Conservation (phyloP, 2,797 vertebrate genomes). For the Myripristis jacobus region DNA sequence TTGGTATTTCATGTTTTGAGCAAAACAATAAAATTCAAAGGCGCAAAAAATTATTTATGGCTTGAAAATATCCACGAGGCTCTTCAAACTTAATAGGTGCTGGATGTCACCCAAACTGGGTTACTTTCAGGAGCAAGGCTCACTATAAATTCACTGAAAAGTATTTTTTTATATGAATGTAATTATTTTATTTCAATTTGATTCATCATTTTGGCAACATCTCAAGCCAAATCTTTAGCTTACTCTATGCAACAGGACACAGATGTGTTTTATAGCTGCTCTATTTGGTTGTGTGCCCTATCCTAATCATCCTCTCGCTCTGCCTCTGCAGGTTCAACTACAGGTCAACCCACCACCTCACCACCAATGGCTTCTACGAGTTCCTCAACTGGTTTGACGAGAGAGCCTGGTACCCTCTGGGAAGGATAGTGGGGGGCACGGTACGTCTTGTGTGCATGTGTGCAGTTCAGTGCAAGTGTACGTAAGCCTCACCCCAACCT, state of each 20-base stretch:
- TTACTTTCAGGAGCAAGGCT: background rate
- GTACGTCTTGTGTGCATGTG: slow-evolving; percentile 77
- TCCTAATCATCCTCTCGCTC: slow-evolving; percentile 23
- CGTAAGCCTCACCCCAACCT: slow-evolving; percentile 1
- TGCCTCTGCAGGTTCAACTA: slow-evolving; percentile 88
- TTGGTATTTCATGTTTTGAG: too few species aligned
- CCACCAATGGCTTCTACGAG: slow-evolving; percentile 92
- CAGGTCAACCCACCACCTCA: slow-evolving; percentile 93
- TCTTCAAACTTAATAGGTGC: background rate
- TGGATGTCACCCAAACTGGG: background rate
- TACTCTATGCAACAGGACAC: background rate
- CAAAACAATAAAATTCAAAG: too few species aligned
- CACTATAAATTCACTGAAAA: background rate
- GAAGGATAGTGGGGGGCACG: slow-evolving; percentile 93
- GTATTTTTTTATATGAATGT: background rate
- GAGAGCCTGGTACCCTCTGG: slow-evolving; percentile 92
- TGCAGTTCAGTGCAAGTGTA: slow-evolving; percentile 1
- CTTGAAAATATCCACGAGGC: background rate
- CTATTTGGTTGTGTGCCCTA: background rate
- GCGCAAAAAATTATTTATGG: background rate
- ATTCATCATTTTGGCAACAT: too few species aligned
- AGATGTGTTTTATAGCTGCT: background rate
- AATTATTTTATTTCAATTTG: background rate
- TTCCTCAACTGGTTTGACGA: slow-evolving; percentile 96
- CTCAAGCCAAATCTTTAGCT: background rate